These are phyloP conservation scores for Brachystomella parvula DNA, from an alignment of 1,140 invertebrate genomes.

Conservation along the genomic window DNA sequence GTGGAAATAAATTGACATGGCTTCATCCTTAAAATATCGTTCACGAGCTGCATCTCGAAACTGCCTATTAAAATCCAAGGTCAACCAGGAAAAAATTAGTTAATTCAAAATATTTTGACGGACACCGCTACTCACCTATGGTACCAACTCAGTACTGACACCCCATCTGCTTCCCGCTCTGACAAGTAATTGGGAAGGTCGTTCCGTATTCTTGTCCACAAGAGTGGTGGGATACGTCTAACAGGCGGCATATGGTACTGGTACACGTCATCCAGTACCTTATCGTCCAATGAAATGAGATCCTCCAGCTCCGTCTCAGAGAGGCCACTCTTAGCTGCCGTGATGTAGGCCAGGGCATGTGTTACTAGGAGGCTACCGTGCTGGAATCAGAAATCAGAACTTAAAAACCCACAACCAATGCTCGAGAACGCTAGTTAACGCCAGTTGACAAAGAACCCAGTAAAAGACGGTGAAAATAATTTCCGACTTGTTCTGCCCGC, in stretches of 20 bases:
- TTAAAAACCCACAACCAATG: too few species aligned
- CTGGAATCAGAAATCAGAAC: conserved; percentile 42
- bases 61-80: conserved; percentile 53
- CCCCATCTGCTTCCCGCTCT: conserved; percentile 91
- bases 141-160: conserved; percentile 96
- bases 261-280: conserved; percentile 92
- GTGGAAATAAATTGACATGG: conserved; percentile 92
- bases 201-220: conserved; percentile 92
- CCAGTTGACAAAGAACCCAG: too few species aligned
- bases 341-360: conserved; percentile 89
- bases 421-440: too few species aligned
- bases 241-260: conserved; percentile 96
- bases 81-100: neutral
- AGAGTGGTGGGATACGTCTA: conserved; percentile 80
- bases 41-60: conserved; percentile 88
- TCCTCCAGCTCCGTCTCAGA: conserved; percentile 92
- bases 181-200: conserved; percentile 92
- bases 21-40: conserved; percentile 94
- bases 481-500: too few species aligned
- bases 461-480: too few species aligned
- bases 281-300: conserved; percentile 87
- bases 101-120: neutral
- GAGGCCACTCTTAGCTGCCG: conserved; percentile 81
- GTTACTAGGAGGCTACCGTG: conserved; percentile 87
- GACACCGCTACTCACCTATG: conserved; percentile 52